Percentiles rank a stretch among this genome's conserved stretches.
phyloP scores from a whole-genome alignment of 2,888 invertebrate species.

The Polymixis flavicincta region DNA sequence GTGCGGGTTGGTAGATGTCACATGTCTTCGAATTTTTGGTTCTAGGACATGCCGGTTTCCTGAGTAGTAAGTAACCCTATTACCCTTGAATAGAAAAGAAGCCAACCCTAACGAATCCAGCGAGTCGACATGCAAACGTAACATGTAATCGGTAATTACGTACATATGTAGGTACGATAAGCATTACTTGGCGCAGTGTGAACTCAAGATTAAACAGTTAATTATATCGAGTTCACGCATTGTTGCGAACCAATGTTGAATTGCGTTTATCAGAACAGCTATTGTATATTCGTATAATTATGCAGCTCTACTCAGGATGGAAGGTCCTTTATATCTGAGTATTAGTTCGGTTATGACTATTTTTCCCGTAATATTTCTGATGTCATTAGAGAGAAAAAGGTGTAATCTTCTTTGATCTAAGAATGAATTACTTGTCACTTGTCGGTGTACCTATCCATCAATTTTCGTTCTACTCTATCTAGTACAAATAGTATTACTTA shows the following conservation, averaged over 20 bases:
- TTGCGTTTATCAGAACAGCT: constrained; percentile 32
- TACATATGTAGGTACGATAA: constrained; percentile 60
- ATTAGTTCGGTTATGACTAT: neutral
- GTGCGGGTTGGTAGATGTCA: too few species aligned
- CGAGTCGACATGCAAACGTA: constrained; percentile 52
- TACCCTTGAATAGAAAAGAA: constrained; percentile 54
- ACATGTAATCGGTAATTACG: constrained; percentile 58
- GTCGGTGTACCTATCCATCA: neutral
- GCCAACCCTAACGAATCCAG: constrained; percentile 45
- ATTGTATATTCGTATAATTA: constrained; percentile 9
- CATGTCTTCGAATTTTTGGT: too few species aligned
- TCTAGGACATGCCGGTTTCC: too few species aligned
- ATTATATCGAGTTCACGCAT: constrained; percentile 50
- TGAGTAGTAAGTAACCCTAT: constrained; percentile 49
- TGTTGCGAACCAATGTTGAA: constrained; percentile 38
- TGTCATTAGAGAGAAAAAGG: neutral
- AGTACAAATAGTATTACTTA: neutral
- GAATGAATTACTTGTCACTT: neutral
- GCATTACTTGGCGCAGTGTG: constrained; percentile 56
- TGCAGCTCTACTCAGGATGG: neutral
- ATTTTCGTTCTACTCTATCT: neutral
- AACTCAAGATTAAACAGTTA: constrained; percentile 57
- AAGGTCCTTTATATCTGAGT: neutral
- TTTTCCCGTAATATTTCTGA: neutral
- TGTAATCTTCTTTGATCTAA: neutral